Percentiles rank a stretch among this genome's conserved stretches.
phyloP scores from a whole-genome alignment of 2,113 vertebrate genomes.

The Mormoops blainvillei region DNA sequence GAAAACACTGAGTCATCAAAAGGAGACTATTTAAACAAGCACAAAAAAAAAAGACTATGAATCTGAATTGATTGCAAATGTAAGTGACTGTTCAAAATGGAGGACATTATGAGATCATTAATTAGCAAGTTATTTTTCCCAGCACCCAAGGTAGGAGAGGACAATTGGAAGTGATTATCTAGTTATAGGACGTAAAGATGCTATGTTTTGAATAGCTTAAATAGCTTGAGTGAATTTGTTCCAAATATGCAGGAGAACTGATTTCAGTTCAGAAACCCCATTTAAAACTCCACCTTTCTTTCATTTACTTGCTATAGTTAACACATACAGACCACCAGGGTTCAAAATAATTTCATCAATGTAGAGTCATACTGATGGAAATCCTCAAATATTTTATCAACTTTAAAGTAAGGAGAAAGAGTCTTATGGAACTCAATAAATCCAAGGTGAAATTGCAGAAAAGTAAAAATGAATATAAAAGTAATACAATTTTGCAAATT shows the following conservation, averaged over 20 bases:
- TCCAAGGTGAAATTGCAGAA: neutral
- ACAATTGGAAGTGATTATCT: neutral
- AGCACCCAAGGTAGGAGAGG: neutral
- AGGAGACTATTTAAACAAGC: neutral
- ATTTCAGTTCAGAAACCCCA: neutral
- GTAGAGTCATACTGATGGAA: neutral
- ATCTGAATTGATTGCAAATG: neutral
- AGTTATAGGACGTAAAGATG: neutral
- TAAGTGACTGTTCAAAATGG: neutral
- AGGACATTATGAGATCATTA: neutral
- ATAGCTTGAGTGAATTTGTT: neutral
- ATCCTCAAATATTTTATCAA: neutral
- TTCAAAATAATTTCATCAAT: neutral
- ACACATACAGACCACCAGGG: neutral
- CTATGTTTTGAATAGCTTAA: neutral
- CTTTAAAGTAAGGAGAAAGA: neutral
- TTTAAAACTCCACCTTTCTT: neutral
- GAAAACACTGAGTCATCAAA: neutral
- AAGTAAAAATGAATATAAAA: neutral
- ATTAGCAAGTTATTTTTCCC: neutral
- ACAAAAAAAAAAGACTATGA: neutral
- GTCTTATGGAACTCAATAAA: neutral
- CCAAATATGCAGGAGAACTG: neutral
- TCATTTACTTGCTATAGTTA: neutral
- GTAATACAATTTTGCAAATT: neutral